Evolutionary conservation across 37 sponge, comb jelly and placozoan genomes (phyloP), one percentile per base, ranked within the genome.

Genomic region (Geodia barretti): DNA sequence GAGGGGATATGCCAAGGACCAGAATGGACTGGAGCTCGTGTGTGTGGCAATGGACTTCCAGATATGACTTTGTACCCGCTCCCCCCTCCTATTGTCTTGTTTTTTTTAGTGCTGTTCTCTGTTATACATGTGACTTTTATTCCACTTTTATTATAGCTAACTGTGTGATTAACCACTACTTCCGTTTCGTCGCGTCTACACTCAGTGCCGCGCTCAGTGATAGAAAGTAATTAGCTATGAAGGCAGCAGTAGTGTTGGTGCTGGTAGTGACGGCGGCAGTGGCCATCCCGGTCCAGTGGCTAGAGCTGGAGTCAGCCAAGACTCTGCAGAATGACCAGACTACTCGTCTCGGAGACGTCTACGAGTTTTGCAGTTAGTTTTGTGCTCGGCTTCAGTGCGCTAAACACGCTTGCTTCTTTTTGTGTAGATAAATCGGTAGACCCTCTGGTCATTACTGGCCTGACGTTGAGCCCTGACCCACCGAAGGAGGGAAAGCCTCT

Each of bases 401-500:
- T n/a, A n/a, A n/a, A 33, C 34, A 14, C n/a, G 9, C 11, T 28
- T 66, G 25, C 14, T 24, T 34, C 5, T 72, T 11, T 9, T 8
- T 35, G 11, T 9, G 5, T 37, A 78, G 79, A 26, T 64, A 32
- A 65, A 30, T 5, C 60, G 4, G 54, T 29, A 34, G 87, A 87
- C 62, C 39, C 38, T 58, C 14, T 41, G 24, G 72, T 60, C 30
- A 88, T 82, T 31, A 66, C 26, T 2, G 11, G 21, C 1, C 62
- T 88, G 21, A 34, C 32, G 2, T 70, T 88, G 38, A 76, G 60
- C 42, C 88, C 88, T 20, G 78, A 74, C 65, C 77, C 82, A 28
- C 83, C 83, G 2, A 24, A 68, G 42, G 80, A 74, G 26, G 87
- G 81, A 34, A 42, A 87, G 38, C 7, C 35, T 41, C 2, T 87